Evolutionary conservation across 2,888 invertebrate genomes (phyloP).

Genomic region (Phorcus lineatus): DNA sequence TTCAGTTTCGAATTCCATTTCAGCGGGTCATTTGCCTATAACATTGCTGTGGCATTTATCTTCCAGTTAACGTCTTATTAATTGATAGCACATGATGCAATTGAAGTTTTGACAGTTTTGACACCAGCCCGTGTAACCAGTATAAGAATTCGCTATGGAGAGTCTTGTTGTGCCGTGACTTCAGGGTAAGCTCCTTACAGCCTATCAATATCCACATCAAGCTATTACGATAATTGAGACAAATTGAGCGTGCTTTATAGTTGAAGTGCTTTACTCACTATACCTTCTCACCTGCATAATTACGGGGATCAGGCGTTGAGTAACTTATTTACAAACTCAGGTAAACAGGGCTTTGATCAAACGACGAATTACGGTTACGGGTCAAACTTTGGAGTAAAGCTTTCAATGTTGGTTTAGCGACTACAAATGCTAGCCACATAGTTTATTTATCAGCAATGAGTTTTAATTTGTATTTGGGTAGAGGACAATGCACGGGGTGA

Average conservation of each 20-base stretch:
- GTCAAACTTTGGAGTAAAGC: neutral
- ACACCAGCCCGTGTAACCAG: too few species aligned
- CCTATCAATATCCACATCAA: neutral
- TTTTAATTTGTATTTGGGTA: neutral
- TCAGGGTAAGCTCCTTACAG: neutral
- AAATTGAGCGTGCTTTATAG: constrained; percentile 13
- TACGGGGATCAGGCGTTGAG: neutral
- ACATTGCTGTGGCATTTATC: too few species aligned
- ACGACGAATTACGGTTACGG: neutral
- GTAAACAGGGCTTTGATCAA: constrained; percentile 14
- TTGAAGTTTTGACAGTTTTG: too few species aligned
- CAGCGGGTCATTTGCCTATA: too few species aligned
- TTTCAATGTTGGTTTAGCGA: neutral
- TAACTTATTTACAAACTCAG: neutral
- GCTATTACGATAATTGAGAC: neutral
- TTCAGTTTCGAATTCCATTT: too few species aligned
- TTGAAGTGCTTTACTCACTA: neutral
- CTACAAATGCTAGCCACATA: neutral
- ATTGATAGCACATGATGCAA: too few species aligned
- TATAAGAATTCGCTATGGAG: too few species aligned
- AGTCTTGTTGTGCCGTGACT: neutral
- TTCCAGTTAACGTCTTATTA: too few species aligned
- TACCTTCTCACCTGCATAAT: neutral
- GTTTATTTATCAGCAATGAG: constrained; percentile 17
- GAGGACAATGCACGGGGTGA: neutral